Conservation (phyloP, 2,797 vertebrate genomes). For the Pterois miles region DNA sequence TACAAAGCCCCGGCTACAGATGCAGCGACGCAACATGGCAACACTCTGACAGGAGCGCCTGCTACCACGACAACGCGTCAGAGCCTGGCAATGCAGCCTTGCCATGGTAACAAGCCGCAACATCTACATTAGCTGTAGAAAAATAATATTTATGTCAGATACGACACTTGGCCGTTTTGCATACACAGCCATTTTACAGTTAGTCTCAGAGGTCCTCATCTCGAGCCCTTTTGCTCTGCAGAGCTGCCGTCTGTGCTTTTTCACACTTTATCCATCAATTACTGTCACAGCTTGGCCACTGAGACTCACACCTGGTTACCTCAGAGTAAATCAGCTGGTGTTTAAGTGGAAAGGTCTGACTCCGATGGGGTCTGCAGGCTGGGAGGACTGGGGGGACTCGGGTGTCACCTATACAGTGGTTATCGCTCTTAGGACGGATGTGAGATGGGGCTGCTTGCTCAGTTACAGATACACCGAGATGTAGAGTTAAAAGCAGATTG, state of each 20-base stretch:
- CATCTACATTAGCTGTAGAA: conserved; percentile 51
- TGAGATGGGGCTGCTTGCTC: conserved; percentile 3
- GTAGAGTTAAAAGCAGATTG: conserved; percentile 10
- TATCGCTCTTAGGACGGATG: conserved; percentile 15
- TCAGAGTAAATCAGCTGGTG: conserved; percentile 47
- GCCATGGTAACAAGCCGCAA: conserved; percentile 71
- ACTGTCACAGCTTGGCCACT: conserved; percentile 44
- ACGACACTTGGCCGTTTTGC: conserved; percentile 26
- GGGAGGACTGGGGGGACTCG: conserved; percentile 9
- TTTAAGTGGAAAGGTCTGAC: conserved; percentile 21
- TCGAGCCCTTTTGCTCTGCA: conserved; percentile 8
- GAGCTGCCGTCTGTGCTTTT: conserved; percentile 8
- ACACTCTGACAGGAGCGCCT: conserved; percentile 66
- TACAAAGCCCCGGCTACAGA: conserved; percentile 69
- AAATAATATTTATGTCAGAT: conserved; percentile 51
- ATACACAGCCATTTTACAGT: conserved; percentile 13
- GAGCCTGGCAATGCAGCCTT: conserved; percentile 62
- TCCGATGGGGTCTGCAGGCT: conserved; percentile 12
- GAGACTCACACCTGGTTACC: conserved; percentile 58
- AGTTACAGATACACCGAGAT: conserved; percentile 3
- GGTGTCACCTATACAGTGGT: conserved; percentile 32
- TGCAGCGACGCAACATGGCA: conserved; percentile 60
- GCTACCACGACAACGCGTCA: conserved; percentile 65
- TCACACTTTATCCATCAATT: conserved; percentile 67
- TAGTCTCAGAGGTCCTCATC: conserved; percentile 26